Percentiles rank a stretch among this genome's conserved stretches.
phyloP scores from a whole-genome alignment of 2,113 vertebrate genomes.

The Nibea coibor region DNA sequence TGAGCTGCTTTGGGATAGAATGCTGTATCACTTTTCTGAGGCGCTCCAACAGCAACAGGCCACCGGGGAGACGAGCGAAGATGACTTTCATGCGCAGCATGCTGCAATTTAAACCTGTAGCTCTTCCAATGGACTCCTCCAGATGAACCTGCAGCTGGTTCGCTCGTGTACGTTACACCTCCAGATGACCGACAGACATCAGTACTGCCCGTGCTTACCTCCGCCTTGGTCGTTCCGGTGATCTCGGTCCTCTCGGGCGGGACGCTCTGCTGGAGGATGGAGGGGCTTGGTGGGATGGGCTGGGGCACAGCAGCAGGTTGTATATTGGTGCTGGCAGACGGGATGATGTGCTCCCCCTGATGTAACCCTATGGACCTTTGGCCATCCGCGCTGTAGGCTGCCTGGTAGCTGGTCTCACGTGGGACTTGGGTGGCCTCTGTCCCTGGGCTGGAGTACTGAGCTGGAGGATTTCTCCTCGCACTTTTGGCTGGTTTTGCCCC shows the following conservation, averaged over 20 bases:
- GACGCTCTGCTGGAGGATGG: constrained; percentile 58
- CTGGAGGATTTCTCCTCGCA: constrained; percentile 83
- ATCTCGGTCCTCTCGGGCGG: constrained; percentile 61
- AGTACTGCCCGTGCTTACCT: constrained; percentile 65
- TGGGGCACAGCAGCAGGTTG: constrained; percentile 50
- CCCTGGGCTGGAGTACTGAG: constrained; percentile 78
- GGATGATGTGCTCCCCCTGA: constrained; percentile 45
- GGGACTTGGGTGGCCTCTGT: constrained; percentile 74
- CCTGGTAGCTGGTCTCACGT: constrained; percentile 89
- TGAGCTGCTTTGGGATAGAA: constrained; percentile 64
- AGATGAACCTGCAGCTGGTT: background rate
- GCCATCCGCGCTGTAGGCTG: constrained; percentile 84
- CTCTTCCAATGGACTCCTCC: constrained; percentile 6
- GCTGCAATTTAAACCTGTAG: constrained; percentile 31
- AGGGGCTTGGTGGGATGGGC: constrained; percentile 28
- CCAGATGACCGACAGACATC: background rate
- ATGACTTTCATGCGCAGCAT: constrained; percentile 45
- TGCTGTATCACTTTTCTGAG: constrained; percentile 64
- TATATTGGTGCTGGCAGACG: constrained; percentile 43
- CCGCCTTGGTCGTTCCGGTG: constrained; percentile 52
- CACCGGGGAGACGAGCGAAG: constrained; percentile 35
- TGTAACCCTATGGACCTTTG: constrained; percentile 68
- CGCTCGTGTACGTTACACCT: background rate
- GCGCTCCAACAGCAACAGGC: constrained; percentile 43
- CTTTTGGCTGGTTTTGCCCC: constrained; percentile 88